Base-by-base conservation (phyloP, 1,140 invertebrate genomes). In the Macrobrachium nipponense region DNA sequence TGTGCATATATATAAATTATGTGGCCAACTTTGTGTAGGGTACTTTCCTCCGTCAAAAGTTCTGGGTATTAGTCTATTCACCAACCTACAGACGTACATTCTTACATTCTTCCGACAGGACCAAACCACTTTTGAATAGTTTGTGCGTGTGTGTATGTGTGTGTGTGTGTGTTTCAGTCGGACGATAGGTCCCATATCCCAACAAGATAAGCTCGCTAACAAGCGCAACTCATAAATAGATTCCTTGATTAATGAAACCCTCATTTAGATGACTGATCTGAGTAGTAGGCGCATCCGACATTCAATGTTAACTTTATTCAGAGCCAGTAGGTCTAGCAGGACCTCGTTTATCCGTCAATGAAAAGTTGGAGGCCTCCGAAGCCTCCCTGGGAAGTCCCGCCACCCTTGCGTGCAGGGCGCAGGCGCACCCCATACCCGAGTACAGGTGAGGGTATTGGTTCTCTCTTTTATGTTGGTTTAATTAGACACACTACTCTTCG, bases 291-390 rank as follows among this genome's bases (percentile, higher is more conserved):
- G 6, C 23, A 73, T 36, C 18, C 44, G 3, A 43, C 23, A 43
- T 36, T 73, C 18, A 43, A 23, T 17, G 43, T 43, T 14, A 15
- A 15, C 23, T 27, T 27, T n/a, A 43, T 59, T 11, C 18, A 79
- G 76, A 79, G 20, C 76, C 76, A 27, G 76, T 79, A 27, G 76
- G 76, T 15, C 20, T 79, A 23, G 76, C 76, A 1, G 76, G 76
- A 20, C 73, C 59, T 8, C 17, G 43, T 94, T 94, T 95, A 59
- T 79, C 76, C 6, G 76, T 79, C 20, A 79, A 59, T 23, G 44
- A 79, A 51, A 79, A 61, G 36, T 12, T 62, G 20, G 76, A 79
- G 10, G 76, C 58, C 27, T 51, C 76, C 2, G 51, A 79, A 59
- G 59, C 76, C 15, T 10, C 17, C 15, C 20, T 10, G 20, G 76